Percentiles rank a stretch among this genome's conserved stretches.
These are phyloP conservation scores for Plagodis pulveraria DNA, from an alignment of 2,888 invertebrate genomes.

Conservation along the genomic window DNA sequence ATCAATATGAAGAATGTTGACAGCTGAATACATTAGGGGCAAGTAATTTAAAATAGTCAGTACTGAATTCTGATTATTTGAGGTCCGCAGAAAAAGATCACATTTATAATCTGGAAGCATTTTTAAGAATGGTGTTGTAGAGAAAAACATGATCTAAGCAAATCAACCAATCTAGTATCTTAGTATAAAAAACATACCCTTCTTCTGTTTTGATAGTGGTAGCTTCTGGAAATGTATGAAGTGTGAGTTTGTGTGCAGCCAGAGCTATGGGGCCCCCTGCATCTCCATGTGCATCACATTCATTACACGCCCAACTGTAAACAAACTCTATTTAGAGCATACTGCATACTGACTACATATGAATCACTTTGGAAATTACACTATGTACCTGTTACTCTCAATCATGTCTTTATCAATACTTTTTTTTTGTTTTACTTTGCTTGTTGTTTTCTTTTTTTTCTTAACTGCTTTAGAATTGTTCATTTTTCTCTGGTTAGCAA, in stretches of 20 bases:
- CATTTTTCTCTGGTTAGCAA: constrained; percentile 66
- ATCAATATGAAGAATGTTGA: no score
- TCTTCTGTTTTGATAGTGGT: constrained; percentile 55
- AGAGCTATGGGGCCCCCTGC: constrained; percentile 52
- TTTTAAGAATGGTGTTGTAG: no score
- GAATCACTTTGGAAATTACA: background rate
- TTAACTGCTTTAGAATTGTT: constrained; percentile 58
- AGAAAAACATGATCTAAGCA: no score
- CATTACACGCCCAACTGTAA: constrained; percentile 66
- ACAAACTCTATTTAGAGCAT: background rate
- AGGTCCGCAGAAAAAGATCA: no score
- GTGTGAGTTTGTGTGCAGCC: constrained; percentile 57
- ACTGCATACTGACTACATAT: background rate
- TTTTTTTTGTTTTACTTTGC: constrained; percentile 46
- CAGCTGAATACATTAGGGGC: no score
- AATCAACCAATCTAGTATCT: no score
- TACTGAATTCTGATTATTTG: no score
- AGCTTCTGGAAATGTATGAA: constrained; percentile 46
- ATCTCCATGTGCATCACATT: constrained; percentile 52
- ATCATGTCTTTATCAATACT: background rate
- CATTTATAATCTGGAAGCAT: no score
- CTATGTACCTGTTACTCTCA: constrained; percentile 17
- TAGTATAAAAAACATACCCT: constrained; percentile 37
- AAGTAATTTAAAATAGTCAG: no score
- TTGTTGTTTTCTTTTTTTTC: constrained; percentile 61